Conservation (phyloP, 2,888 invertebrate genomes). For the Eupithecia inturbata region DNA sequence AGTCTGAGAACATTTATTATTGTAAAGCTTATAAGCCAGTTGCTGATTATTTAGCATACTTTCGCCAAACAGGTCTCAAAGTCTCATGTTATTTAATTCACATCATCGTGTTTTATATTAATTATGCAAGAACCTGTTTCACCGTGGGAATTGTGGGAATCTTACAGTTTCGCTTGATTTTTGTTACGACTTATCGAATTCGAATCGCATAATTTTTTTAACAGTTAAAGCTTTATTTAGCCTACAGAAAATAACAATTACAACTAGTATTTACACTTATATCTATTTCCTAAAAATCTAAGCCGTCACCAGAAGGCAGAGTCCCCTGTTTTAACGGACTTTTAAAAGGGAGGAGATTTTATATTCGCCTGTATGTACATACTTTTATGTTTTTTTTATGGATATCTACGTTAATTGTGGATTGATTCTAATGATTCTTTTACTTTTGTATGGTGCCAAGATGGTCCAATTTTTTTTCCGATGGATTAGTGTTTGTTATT, state of each 20-base stretch:
- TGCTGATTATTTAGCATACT: slow-evolving; percentile 20
- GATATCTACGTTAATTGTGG: neutral
- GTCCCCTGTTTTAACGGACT: no score
- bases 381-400: no score
- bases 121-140: slow-evolving; percentile 37
- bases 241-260: no score
- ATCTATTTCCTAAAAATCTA: no score
- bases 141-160: slow-evolving; percentile 34
- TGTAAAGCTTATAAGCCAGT: neutral
- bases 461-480: neutral
- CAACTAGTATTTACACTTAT: no score
- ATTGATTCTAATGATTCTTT: neutral
- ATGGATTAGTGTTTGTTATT: neutral
- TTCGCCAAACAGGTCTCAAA: slow-evolving; percentile 36
- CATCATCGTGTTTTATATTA: slow-evolving; percentile 30
- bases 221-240: no score
- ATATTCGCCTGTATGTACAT: no score
- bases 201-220: slow-evolving; percentile 23
- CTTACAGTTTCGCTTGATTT: slow-evolving; percentile 35
- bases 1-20: neutral
- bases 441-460: neutral
- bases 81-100: slow-evolving; percentile 33
- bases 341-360: no score
- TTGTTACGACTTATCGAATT: slow-evolving; percentile 12
- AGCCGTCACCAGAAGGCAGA: no score